A percentile compares a stretch with the other conserved stretches of the same genome.
Conservation (phyloP, 2,113 vertebrate species). For the Sisor rabdophorus region DNA sequence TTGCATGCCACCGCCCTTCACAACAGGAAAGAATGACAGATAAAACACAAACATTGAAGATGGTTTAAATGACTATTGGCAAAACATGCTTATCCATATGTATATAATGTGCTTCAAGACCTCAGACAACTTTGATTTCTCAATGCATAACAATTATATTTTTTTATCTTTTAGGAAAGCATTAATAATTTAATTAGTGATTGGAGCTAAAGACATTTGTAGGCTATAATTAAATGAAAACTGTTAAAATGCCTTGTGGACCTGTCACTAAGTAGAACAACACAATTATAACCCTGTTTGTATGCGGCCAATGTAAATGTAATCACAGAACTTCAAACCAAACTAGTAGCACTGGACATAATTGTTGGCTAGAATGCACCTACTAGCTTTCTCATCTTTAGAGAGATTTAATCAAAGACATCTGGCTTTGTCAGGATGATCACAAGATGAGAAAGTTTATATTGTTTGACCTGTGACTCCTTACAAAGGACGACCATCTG, state of each 20-base stretch:
- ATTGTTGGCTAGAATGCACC: not conserved
- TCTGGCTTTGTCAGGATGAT: slow-evolving; percentile 38
- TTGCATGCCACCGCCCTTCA: slow-evolving; percentile 30
- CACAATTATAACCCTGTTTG: slow-evolving; percentile 29
- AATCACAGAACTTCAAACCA: slow-evolving; percentile 15
- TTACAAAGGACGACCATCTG: slow-evolving; percentile 57
- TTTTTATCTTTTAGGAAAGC: slow-evolving; percentile 14
- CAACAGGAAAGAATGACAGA: slow-evolving; percentile 49
- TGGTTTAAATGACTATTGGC: not conserved
- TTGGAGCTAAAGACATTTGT: slow-evolving; percentile 38
- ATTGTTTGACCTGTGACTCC: slow-evolving; percentile 71
- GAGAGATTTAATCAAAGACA: slow-evolving; percentile 39
- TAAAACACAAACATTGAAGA: slow-evolving; percentile 25
- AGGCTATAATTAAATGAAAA: slow-evolving; percentile 47
- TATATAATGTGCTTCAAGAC: not conserved
- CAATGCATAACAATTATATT: slow-evolving; percentile 7
- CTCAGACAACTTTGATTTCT: slow-evolving; percentile 29
- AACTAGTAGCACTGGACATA: not conserved
- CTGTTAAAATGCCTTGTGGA: slow-evolving; percentile 42
- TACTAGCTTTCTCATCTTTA: slow-evolving; percentile 14
- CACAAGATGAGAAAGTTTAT: slow-evolving; percentile 61
- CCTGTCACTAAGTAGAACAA: slow-evolving; percentile 44
- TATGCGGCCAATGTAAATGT: slow-evolving; percentile 5
- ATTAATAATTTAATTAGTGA: slow-evolving; percentile 36
- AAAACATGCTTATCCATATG: slow-evolving; percentile 11